Conservation (phyloP, 2,888 invertebrate genomes). For the Acanthosepion esculentum region DNA sequence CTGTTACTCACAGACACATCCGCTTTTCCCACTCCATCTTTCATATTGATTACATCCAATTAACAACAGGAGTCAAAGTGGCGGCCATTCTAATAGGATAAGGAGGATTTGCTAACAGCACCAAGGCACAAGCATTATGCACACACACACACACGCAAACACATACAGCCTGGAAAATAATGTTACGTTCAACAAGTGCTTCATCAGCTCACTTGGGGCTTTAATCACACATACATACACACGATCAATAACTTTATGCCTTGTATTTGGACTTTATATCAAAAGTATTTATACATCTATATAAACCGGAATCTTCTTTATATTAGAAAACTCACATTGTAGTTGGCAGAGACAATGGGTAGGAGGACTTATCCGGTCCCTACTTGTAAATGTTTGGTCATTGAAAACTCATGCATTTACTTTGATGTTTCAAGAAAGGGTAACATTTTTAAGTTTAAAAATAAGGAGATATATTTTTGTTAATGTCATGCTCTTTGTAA, state of each 20-base stretch:
- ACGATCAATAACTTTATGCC: background rate
- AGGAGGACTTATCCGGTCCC: background rate
- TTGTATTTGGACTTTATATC: background rate
- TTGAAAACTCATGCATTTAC: background rate
- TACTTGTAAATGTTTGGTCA: background rate
- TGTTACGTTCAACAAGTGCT: conserved; percentile 33
- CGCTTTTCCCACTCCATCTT: conserved; percentile 6
- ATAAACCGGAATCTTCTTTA: background rate
- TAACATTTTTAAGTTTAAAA: background rate
- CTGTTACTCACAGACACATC: background rate
- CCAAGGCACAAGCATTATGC: background rate
- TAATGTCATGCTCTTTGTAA: background rate
- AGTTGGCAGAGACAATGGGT: background rate
- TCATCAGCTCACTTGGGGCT: background rate
- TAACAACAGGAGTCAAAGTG: conserved; percentile 33
- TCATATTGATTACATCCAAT: conserved; percentile 16
- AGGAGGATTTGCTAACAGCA: conserved; percentile 33
- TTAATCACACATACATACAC: background rate
- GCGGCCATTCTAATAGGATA: conserved; percentile 15
- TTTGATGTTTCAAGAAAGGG: background rate
- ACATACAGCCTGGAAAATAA: background rate
- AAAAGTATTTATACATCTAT: background rate
- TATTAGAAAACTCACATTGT: background rate
- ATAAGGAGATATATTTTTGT: background rate
- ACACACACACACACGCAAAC: background rate